Conservation (phyloP, 2,888 invertebrate genomes). For the Neuroscelio doddi region DNA sequence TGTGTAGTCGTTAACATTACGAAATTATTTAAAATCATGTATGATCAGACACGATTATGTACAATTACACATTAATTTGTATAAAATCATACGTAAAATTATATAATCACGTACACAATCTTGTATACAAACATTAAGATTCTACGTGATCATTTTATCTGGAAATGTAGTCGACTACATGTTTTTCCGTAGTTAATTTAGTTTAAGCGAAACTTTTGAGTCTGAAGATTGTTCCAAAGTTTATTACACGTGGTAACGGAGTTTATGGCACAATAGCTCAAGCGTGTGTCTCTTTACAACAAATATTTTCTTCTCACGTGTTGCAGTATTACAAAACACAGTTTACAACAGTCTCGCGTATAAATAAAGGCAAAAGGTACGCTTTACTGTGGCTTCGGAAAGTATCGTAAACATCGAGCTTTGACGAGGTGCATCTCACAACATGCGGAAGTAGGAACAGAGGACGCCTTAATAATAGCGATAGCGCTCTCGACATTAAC, state of each 20-base stretch:
- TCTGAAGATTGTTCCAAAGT: constrained; percentile 35
- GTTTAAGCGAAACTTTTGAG: too few relatives aligned
- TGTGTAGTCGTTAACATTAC: too few relatives aligned
- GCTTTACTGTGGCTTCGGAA: constrained; percentile 34
- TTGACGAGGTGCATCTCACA: constrained; percentile 36
- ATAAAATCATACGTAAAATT: too few relatives aligned
- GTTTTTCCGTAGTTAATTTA: too few relatives aligned
- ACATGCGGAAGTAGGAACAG: constrained; percentile 6
- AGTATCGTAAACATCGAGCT: constrained; percentile 43
- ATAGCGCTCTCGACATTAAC: constrained; percentile 14
- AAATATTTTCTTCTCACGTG: constrained; percentile 43
- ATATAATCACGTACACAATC: too few relatives aligned
- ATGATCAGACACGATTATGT: too few relatives aligned
- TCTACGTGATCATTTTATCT: too few relatives aligned
- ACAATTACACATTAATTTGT: too few relatives aligned
- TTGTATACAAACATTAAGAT: too few relatives aligned
- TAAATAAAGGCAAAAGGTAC: constrained; percentile 41
- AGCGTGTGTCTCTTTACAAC: constrained; percentile 41
- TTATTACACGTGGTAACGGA: constrained; percentile 27
- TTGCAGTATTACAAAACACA: constrained; percentile 37
- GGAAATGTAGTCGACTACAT: too few relatives aligned
- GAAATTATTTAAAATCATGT: too few relatives aligned
- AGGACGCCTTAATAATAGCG: constrained; percentile 21
- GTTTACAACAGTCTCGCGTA: constrained; percentile 36
- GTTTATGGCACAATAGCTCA: constrained; percentile 36